Conservation (phyloP, 2,797 vertebrate species). For the Steatocranus sp. region DNA sequence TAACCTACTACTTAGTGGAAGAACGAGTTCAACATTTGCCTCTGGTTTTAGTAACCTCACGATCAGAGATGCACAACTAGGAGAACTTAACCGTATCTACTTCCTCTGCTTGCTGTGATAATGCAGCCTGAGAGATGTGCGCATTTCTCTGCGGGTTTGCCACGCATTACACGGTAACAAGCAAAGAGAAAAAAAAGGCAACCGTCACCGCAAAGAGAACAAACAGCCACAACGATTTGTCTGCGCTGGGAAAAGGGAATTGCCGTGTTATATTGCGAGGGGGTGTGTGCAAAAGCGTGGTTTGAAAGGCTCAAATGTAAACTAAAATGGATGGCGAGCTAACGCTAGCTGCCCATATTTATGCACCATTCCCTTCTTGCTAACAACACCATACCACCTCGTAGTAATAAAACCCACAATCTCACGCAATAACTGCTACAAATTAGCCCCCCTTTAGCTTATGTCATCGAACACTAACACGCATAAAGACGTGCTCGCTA, state of each 20-base stretch:
- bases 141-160: not conserved
- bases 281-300: conserved; percentile 33
- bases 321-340: conserved; percentile 25
- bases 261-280: not conserved
- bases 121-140: not conserved
- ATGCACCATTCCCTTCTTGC: not conserved
- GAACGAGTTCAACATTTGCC: not conserved
- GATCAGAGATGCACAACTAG: not conserved
- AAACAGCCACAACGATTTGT: not conserved
- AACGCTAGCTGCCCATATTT: not conserved
- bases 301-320: not conserved
- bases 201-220: not conserved
- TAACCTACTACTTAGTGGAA: not conserved
- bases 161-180: not conserved
- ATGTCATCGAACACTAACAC: not conserved
- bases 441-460: conserved; percentile 22
- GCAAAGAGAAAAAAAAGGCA: not conserved
- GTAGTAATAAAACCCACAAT: not conserved
- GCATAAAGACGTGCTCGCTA: not conserved
- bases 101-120: not conserved
- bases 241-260: not conserved
- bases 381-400: not conserved
- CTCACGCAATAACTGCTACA: not conserved
- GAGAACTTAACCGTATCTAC: not conserved
- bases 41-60: not conserved